phyloP scores from a whole-genome alignment of 2,113 vertebrate genomes.

The Calonectris borealis region DNA sequence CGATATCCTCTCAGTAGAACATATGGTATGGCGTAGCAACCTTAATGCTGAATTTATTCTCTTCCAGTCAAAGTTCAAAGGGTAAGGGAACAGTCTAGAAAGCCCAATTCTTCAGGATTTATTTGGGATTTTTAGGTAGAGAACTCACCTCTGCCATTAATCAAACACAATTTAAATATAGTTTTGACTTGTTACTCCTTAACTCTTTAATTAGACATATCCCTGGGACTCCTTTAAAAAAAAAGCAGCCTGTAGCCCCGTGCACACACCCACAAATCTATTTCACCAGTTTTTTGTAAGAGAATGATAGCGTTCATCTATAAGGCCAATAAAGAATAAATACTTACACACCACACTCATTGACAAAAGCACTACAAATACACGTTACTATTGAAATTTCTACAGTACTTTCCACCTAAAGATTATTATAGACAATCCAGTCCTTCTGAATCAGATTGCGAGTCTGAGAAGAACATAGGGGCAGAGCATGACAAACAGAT shows the following conservation, averaged over 20 bases:
- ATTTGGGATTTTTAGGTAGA: neutral
- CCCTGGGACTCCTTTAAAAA: neutral
- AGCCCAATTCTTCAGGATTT: neutral
- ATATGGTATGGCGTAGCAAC: neutral
- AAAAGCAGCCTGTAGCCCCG: neutral
- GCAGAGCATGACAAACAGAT: neutral
- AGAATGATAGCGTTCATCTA: neutral
- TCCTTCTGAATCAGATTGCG: neutral
- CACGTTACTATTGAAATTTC: rapidly evolving
- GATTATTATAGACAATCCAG: neutral
- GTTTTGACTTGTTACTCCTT: neutral
- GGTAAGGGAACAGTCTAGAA: neutral
- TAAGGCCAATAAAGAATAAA: neutral
- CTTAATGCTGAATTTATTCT: neutral
- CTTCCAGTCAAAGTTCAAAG: conserved; percentile 17
- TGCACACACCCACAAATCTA: neutral
- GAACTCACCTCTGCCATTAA: neutral
- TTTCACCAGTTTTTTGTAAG: neutral
- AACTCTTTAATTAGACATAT: neutral
- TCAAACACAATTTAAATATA: neutral
- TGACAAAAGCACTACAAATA: neutral
- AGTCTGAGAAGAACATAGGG: neutral
- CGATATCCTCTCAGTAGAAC: neutral
- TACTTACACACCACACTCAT: neutral
- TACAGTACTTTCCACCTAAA: neutral